Conservation (phyloP, 37 sponge, comb jelly and placozoan genomes). For the Hexactinellida sp. region DNA sequence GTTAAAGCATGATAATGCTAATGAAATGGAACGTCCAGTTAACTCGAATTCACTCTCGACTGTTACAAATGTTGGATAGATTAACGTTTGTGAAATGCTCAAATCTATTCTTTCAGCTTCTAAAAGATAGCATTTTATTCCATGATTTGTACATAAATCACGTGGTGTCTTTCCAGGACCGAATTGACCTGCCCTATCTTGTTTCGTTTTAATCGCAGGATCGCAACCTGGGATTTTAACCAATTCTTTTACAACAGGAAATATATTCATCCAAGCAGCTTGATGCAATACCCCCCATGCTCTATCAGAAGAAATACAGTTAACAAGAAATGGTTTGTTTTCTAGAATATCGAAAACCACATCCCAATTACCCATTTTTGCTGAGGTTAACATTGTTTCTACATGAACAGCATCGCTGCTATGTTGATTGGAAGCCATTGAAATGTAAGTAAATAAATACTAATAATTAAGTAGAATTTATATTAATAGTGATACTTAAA, state of each 20-base stretch:
- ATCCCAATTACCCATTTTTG: conserved; percentile 22
- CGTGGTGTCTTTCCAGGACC: background rate
- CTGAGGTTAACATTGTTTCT: background rate
- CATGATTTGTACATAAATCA: background rate
- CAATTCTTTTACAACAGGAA: background rate
- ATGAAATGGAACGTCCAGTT: background rate
- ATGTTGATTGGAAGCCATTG: too few relatives aligned
- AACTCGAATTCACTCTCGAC: background rate
- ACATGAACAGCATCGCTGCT: background rate
- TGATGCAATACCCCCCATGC: conserved; percentile 26
- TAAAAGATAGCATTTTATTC: background rate
- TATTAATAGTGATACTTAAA: too few relatives aligned
- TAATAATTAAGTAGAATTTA: too few relatives aligned
- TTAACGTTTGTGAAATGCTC: background rate
- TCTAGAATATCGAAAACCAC: conserved; percentile 14
- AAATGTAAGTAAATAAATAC: too few relatives aligned
- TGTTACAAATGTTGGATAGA: background rate
- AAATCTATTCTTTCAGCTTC: background rate
- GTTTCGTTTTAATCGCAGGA: conserved; percentile 2
- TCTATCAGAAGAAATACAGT: conserved; percentile 23
- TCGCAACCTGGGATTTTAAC: conserved; percentile 17
- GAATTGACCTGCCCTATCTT: background rate
- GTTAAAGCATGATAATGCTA: background rate
- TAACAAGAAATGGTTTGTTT: conserved; percentile 21
- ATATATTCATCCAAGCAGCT: conserved; percentile 10